Evolutionary conservation across 2,888 invertebrate species (phyloP), one percentile per base, ranked within the genome.

Genomic region (Ceraclea dissimilis): DNA sequence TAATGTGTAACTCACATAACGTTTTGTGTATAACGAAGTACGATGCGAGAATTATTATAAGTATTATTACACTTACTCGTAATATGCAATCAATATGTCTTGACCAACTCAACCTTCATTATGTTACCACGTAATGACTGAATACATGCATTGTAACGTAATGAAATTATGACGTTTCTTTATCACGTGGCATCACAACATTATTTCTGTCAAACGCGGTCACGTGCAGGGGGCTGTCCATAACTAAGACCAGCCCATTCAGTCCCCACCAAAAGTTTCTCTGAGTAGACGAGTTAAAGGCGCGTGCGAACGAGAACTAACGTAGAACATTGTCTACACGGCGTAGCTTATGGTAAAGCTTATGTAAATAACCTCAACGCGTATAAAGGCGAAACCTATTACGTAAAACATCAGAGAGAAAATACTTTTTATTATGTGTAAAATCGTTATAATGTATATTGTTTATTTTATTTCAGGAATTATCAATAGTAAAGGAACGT

Each of bases 401-500:
- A 26, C 10, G 10, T 6, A 26, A 26, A 26, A 10, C 26, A 26
- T 26, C 10, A 4, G 26, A 6, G 10, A 26, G 26, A 26, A 10
- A 4, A 6, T 26, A 26, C 10, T 26, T 26, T n/a, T n/a, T n/a
- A n/a, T n/a, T n/a, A n/a, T n/a, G n/a, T n/a, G n/a, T n/a, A n/a
- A n/a, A n/a, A 26, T 10, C 26, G 10, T 26, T 6, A 26, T 26
- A 26, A 26, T 26, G 10, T 26, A 6, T 26, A 6, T 26, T 26
- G 4, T 26, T 39, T n/a, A 39, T 39, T 39, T 34, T 56, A 31
- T 68, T 72, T 51, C 79, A 93, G 94, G 94, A 65, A 86, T 94
- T 65, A 84, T 93, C 68, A 93, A 94, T 72, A 88, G 90, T 65
- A 89, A 89, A 64, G 93, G 93, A 60, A 84, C 85, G 63, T 76